Percentiles rank a stretch among this genome's conserved stretches.
Evolutionary conservation across 1,140 invertebrate species (phyloP).

Genomic region (Solenopsis invicta): DNA sequence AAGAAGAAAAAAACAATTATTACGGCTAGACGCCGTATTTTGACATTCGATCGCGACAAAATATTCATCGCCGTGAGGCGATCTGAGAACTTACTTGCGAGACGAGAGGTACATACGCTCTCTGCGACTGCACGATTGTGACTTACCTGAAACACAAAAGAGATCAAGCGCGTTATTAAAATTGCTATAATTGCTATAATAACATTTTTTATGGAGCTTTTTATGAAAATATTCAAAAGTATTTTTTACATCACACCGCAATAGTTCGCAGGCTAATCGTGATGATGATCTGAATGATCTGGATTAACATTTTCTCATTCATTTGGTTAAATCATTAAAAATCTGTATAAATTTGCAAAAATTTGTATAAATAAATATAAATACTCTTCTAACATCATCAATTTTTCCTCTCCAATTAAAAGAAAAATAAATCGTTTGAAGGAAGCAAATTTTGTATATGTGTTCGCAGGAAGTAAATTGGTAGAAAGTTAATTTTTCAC

Average conservation of each 20-base stretch:
- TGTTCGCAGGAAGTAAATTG: conserved; percentile 31
- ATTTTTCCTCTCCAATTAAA: neutral
- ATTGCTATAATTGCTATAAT: neutral
- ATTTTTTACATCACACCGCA: neutral
- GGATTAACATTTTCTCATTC: neutral
- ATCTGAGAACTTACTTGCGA: neutral
- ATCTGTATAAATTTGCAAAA: neutral
- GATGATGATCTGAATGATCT: neutral
- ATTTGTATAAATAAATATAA: neutral
- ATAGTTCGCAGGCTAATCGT: neutral
- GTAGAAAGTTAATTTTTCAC: conserved; percentile 30
- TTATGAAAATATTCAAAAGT: neutral
- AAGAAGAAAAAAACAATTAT: conserved; percentile 30
- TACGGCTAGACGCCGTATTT: conserved; percentile 10
- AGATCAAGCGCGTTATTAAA: neutral
- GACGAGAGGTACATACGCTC: neutral
- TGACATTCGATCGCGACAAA: conserved; percentile 15
- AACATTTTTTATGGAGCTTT: neutral
- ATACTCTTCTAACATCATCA: neutral
- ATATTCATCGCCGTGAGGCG: neutral
- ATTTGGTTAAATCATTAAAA: neutral
- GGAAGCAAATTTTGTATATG: too few species aligned
- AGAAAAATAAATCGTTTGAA: neutral
- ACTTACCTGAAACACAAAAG: conserved; percentile 70
- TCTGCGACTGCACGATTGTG: conserved; percentile 13